Base-by-base conservation (phyloP, 1,140 invertebrate species). In the Schmidtea mediterranea region DNA sequence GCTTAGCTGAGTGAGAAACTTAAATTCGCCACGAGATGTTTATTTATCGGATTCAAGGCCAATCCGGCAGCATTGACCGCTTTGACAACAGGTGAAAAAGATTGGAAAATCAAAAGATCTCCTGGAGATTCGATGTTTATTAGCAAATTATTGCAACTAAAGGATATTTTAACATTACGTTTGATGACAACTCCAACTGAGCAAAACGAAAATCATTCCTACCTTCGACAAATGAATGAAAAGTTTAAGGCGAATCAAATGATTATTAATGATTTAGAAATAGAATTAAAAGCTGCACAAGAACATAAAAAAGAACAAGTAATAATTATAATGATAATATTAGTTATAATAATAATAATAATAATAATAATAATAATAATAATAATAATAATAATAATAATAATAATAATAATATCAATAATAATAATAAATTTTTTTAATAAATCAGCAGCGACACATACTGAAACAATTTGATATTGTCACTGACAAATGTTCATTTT, bases 221-320 rank as follows among this genome's bases (percentile, higher is more conserved):
- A 62, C 48, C 55, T 66, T 3, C 52, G 54, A 36, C 55, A 62
- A 43, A 56, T 64, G 8, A 57, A 59, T 8, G 52, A 57, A 37
- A 50, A 57, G 46, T 60, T 62, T 38, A 52, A 57, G 43, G 54
- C 61, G 9, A 62, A 63, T 55, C 56, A 56, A 43, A 52, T 50
- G 16, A 52, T 62, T 15, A 66, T 66, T 52, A 57, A 56, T 16
- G 61, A 62, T 46, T 49, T 63, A 13, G 61, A 63, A 49, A 52
- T 52, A 23, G 59, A 64, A 43, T 51, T 64, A 18, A 55, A 58
- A 26, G 56, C 54, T 38, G 61, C 60, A 16, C 54, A 56, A 38
- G 60, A 57, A 21, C 61, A 61, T 48, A 63, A 61, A 52, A 59
- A 66, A 47, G 58, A 59, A 50, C 61, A 62, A 52, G 61, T 63